phyloP scores from a whole-genome alignment of 2,797 vertebrate genomes.

The Karalla daura region DNA sequence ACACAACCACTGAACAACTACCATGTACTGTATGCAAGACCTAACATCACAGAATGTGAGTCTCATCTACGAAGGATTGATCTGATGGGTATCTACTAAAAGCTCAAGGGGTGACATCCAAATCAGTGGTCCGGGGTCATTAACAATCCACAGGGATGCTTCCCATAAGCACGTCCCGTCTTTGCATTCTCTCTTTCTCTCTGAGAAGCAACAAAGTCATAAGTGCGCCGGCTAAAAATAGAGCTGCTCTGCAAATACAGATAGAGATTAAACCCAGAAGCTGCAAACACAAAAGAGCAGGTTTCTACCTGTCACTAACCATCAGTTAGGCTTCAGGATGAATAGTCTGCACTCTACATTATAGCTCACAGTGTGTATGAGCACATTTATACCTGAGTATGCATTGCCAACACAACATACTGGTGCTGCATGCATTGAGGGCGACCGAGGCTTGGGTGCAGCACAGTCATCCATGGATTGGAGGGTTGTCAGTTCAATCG shows the following conservation, averaged over 20 bases:
- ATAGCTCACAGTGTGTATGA: background rate
- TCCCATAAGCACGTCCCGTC: background rate
- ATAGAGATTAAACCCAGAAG: background rate
- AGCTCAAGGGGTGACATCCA: background rate
- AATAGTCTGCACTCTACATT: background rate
- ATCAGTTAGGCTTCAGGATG: background rate
- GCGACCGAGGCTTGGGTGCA: no score
- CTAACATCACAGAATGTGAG: background rate
- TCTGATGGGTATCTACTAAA: background rate
- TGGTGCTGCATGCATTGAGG: background rate
- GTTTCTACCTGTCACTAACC: background rate
- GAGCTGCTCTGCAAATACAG: conserved; percentile 29
- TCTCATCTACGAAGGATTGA: background rate
- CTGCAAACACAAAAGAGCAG: background rate
- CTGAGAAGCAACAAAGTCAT: conserved; percentile 38
- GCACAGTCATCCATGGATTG: no score
- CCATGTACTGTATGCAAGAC: background rate
- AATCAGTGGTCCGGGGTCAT: conserved; percentile 11
- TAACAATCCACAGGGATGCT: background rate
- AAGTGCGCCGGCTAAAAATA: conserved; percentile 45
- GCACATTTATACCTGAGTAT: background rate
- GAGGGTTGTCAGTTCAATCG: no score
- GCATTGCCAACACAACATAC: background rate
- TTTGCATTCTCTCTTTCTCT: conserved; percentile 16
- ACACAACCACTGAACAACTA: background rate